Conservation (phyloP, 1,140 invertebrate genomes). For the Penaeus japonicus region DNA sequence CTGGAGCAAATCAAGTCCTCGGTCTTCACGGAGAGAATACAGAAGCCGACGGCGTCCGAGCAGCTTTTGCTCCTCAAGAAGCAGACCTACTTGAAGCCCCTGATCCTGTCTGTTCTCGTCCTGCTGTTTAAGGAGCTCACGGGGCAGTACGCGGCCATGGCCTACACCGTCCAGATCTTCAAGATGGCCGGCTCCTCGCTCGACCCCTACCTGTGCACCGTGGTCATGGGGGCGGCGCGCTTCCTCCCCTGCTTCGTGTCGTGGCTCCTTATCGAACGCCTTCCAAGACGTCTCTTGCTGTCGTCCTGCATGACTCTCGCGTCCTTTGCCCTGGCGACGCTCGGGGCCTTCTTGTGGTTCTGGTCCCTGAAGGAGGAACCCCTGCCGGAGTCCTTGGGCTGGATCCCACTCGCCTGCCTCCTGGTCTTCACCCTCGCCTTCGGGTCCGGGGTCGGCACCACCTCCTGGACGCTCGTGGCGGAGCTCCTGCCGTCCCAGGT, state of each 20-base stretch:
- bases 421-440: conserved; percentile 27
- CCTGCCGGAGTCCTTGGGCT: conserved; percentile 15
- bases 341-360: conserved; percentile 24
- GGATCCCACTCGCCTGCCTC: conserved; percentile 10
- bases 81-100: conserved; percentile 17
- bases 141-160: conserved; percentile 23
- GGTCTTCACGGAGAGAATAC: conserved; percentile 20
- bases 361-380: background rate
- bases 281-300: conserved; percentile 23
- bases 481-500: conserved; percentile 32
- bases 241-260: conserved; percentile 38
- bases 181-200: conserved; percentile 30
- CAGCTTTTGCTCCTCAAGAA: conserved; percentile 36
- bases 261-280: conserved; percentile 27
- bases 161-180: conserved; percentile 41
- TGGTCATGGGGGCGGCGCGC: conserved; percentile 34
- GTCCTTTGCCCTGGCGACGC: conserved; percentile 19
- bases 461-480: conserved; percentile 39
- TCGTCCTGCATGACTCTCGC: conserved; percentile 27
- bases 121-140: conserved; percentile 41
- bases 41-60: conserved; percentile 18
- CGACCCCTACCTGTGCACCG: conserved; percentile 35
- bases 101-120: conserved; percentile 18
- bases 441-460: conserved; percentile 32
- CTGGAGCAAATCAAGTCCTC: conserved; percentile 32